These are phyloP conservation scores for Tympanoctomys barrerae DNA, from an alignment of 2,797 vertebrate genomes.

Conservation along the genomic window DNA sequence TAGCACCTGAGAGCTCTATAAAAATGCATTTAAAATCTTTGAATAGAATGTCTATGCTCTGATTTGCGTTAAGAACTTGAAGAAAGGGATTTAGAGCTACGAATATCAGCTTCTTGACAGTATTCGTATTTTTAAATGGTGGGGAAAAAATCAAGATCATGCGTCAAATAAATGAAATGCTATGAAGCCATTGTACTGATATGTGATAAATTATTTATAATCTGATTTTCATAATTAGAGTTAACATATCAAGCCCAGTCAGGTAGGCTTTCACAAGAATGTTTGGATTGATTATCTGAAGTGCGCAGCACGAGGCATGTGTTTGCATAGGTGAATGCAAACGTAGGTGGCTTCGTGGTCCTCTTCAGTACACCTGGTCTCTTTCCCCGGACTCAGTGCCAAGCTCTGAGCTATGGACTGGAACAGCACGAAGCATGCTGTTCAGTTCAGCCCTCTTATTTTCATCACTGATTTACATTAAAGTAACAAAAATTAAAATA, in stretches of 20 bases:
- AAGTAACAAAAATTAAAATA: not conserved
- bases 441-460: not conserved
- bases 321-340: not conserved
- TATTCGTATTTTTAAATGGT: slow-evolving; percentile 45
- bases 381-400: not conserved
- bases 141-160: slow-evolving; percentile 31
- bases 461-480: slow-evolving; percentile 28
- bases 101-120: not conserved
- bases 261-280: not conserved
- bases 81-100: slow-evolving; percentile 23
- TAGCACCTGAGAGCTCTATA: slow-evolving; percentile 37
- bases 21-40: slow-evolving; percentile 60
- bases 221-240: slow-evolving; percentile 64
- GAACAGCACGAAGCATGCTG: not conserved
- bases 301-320: not conserved
- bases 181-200: slow-evolving; percentile 49
- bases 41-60: slow-evolving; percentile 33
- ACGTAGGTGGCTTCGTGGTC: not conserved
- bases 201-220: slow-evolving; percentile 67
- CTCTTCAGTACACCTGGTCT: not conserved
- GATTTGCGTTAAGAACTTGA: slow-evolving; percentile 44
- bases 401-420: not conserved
- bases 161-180: slow-evolving; percentile 36
- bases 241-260: slow-evolving; percentile 1
- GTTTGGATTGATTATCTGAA: slow-evolving; percentile 33